phyloP scores from a whole-genome alignment of 2,113 vertebrate species.

The Neodon shergylaensis region DNA sequence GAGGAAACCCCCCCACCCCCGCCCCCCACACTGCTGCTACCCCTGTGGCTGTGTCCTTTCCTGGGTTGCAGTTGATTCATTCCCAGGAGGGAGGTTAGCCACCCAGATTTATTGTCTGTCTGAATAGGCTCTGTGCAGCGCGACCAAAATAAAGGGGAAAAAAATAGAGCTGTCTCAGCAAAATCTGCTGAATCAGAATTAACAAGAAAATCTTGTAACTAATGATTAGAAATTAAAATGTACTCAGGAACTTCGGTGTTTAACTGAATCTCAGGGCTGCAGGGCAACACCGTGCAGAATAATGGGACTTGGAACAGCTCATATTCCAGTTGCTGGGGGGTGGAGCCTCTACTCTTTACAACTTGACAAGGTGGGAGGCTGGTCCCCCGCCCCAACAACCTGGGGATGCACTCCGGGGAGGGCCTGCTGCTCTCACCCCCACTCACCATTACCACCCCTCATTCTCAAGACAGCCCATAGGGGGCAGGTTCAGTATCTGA shows the following conservation, averaged over 20 bases:
- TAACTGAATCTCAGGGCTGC: slow-evolving; percentile 52
- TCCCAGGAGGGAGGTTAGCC: slow-evolving; percentile 52
- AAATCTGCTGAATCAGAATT: slow-evolving; percentile 81
- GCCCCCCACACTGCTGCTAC: background rate
- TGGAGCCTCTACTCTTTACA: background rate
- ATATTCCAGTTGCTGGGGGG: background rate
- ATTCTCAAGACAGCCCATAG: background rate
- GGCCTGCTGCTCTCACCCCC: accelerated
- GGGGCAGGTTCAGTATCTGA: background rate
- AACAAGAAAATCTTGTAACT: slow-evolving; percentile 78
- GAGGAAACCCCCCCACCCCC: background rate
- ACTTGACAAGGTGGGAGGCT: background rate
- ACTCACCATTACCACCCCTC: background rate
- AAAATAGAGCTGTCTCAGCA: slow-evolving; percentile 69
- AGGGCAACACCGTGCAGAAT: background rate
- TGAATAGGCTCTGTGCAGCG: slow-evolving; percentile 51
- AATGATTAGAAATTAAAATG: slow-evolving; percentile 81
- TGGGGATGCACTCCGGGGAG: background rate
- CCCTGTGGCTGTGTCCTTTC: slow-evolving; percentile 17
- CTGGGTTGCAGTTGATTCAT: slow-evolving; percentile 33
- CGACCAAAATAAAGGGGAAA: slow-evolving; percentile 55
- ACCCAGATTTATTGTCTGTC: slow-evolving; percentile 70
- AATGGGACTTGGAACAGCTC: background rate
- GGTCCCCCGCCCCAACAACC: no score
- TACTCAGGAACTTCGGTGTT: slow-evolving; percentile 57